Percentiles rank a stretch among this genome's conserved stretches.
Conservation (phyloP, 2,888 invertebrate genomes). For the Euproctis similis region DNA sequence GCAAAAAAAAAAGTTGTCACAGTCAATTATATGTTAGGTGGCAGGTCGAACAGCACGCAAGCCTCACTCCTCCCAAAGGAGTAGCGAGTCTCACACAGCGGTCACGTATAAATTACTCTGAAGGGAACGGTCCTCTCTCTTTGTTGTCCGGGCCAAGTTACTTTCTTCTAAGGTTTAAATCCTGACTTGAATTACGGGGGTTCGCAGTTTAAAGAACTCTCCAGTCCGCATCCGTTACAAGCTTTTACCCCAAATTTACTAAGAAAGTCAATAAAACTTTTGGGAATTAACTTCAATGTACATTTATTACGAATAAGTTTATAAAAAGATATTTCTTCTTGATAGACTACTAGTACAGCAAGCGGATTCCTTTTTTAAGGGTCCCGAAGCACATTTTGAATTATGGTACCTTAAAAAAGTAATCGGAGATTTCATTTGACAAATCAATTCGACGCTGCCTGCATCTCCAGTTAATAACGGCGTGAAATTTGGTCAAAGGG, state of each 20-base stretch:
- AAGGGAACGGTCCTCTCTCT: constrained; percentile 54
- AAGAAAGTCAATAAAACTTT: constrained; percentile 35
- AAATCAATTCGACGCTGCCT: too few species aligned
- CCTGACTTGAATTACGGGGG: constrained; percentile 65
- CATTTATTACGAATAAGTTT: constrained; percentile 12
- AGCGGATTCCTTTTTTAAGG: too few species aligned
- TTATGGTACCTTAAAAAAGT: too few species aligned
- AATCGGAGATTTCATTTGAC: too few species aligned
- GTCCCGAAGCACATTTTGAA: too few species aligned
- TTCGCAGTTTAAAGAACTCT: constrained; percentile 49
- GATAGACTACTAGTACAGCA: too few species aligned
- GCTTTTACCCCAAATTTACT: constrained; percentile 31
- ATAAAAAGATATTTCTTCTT: too few species aligned
- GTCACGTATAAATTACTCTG: constrained; percentile 72
- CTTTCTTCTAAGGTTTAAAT: constrained; percentile 66
- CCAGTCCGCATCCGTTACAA: constrained; percentile 38
- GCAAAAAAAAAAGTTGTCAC: constrained; percentile 30
- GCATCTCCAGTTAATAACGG: too few species aligned
- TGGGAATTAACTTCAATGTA: constrained; percentile 30
- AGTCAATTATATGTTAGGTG: constrained; percentile 37
- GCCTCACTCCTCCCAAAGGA: constrained; percentile 37
- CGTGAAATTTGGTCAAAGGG: too few species aligned
- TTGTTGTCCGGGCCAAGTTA: constrained; percentile 65
- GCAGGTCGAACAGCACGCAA: constrained; percentile 47
- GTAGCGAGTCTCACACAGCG: constrained; percentile 40